A percentile compares a stretch with the other conserved stretches of the same genome.
Conservation (phyloP, 2,888 invertebrate genomes). For the Elegia similella region DNA sequence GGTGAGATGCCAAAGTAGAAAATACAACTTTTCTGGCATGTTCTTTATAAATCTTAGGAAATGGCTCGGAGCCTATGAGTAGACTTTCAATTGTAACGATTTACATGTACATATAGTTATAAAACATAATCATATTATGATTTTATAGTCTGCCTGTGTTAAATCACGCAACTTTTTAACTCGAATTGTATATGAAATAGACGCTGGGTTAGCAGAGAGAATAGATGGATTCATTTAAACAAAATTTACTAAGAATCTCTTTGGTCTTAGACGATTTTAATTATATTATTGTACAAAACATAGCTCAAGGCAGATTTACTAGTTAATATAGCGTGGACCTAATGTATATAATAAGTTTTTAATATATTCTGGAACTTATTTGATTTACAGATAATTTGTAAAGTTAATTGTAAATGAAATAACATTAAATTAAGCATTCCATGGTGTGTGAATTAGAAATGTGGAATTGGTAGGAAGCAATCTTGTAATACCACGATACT, state of each 20-base stretch:
- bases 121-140: slow-evolving; percentile 27
- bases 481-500: slow-evolving; percentile 31
- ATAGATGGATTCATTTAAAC: slow-evolving; percentile 13
- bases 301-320: slow-evolving; percentile 44
- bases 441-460: slow-evolving; percentile 49
- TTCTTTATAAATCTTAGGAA: slow-evolving; percentile 31
- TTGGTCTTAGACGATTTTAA: slow-evolving; percentile 27
- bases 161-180: slow-evolving; percentile 27
- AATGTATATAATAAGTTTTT: slow-evolving; percentile 44
- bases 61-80: slow-evolving; percentile 39
- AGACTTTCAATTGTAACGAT: slow-evolving; percentile 36
- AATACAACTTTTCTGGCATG: slow-evolving; percentile 33
- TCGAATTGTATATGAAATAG: slow-evolving; percentile 29
- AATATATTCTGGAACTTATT: slow-evolving; percentile 30
- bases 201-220: slow-evolving; percentile 16
- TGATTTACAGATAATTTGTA: slow-evolving; percentile 36
- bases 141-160: slow-evolving; percentile 29
- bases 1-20: slow-evolving; percentile 35
- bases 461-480: slow-evolving; percentile 50
- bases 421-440: slow-evolving; percentile 59
- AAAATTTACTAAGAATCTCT: slow-evolving; percentile 40
- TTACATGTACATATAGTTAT: slow-evolving; percentile 28
- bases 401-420: slow-evolving; percentile 44
- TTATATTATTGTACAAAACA: slow-evolving; percentile 19
- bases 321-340: slow-evolving; percentile 40